Evolutionary conservation across 2,797 vertebrate genomes (phyloP).

Genomic region (Enteromius argenteus): DNA sequence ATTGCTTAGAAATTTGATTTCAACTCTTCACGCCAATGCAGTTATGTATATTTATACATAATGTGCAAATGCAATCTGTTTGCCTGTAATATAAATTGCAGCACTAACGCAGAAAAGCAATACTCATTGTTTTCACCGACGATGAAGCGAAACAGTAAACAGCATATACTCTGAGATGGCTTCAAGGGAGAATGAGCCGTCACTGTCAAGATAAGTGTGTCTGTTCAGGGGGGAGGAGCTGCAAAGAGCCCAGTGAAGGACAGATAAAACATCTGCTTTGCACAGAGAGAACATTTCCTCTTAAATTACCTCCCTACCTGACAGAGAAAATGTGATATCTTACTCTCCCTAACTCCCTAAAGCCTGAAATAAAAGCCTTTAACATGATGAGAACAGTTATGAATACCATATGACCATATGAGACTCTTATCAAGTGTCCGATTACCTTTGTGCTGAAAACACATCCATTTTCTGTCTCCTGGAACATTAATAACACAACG

Average conservation of each 20-base stretch:
- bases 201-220: constrained; percentile 64
- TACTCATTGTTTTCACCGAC: neutral
- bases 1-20: constrained; percentile 10
- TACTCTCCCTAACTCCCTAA: constrained; percentile 46
- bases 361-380: constrained; percentile 57
- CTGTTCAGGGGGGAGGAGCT: constrained; percentile 50
- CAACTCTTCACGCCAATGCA: neutral
- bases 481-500: constrained; percentile 27
- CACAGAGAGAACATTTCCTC: constrained; percentile 62
- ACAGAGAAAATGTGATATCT: constrained; percentile 48
- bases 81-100: neutral
- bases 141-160: constrained; percentile 10
- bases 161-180: constrained; percentile 48
- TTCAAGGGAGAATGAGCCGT: constrained; percentile 61
- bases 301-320: constrained; percentile 53
- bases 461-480: constrained; percentile 45
- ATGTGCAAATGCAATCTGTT: neutral
- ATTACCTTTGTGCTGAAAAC: constrained; percentile 55
- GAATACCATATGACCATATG: constrained; percentile 63
- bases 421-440: constrained; percentile 59
- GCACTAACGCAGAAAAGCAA: neutral
- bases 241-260: constrained; percentile 54
- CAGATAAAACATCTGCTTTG: constrained; percentile 63
- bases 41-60: neutral
- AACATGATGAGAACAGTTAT: constrained; percentile 55